phyloP scores from a whole-genome alignment of 2,113 vertebrate species.

The Marmota monax region DNA sequence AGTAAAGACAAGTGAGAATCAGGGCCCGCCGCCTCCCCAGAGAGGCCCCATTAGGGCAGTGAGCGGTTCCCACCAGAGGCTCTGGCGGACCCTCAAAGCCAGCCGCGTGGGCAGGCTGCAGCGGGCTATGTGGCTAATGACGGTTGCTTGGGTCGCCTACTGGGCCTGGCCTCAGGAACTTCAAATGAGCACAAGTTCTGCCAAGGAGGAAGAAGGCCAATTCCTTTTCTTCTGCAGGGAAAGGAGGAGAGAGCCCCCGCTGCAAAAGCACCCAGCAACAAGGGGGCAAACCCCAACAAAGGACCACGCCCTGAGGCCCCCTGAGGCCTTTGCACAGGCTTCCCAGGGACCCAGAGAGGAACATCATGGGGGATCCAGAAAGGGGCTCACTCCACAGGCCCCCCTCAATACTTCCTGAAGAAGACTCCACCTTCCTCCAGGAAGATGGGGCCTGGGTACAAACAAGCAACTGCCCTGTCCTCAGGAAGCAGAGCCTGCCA shows the following conservation, averaged over 20 bases:
- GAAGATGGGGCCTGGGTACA: neutral
- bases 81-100: slow-evolving; percentile 77
- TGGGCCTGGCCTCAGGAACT: slow-evolving; percentile 34
- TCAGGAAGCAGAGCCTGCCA: neutral
- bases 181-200: neutral
- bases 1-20: slow-evolving; percentile 49
- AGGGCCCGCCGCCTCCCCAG: slow-evolving; percentile 58
- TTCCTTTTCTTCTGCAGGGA: slow-evolving; percentile 40
- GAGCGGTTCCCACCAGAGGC: slow-evolving; percentile 68
- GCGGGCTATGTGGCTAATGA: slow-evolving; percentile 37
- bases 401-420: neutral
- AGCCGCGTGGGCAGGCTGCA: slow-evolving; percentile 57
- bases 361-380: neutral
- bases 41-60: slow-evolving; percentile 70
- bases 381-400: neutral
- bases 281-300: neutral
- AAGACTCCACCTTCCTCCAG: neutral
- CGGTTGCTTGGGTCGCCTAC: neutral
- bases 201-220: slow-evolving; percentile 58
- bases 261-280: neutral
- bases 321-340: neutral
- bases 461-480: neutral
- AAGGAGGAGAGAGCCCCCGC: neutral
- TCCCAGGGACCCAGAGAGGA: neutral
- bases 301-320: neutral